phyloP scores from a whole-genome alignment of 2,797 vertebrate species.

The Malurus splendens region DNA sequence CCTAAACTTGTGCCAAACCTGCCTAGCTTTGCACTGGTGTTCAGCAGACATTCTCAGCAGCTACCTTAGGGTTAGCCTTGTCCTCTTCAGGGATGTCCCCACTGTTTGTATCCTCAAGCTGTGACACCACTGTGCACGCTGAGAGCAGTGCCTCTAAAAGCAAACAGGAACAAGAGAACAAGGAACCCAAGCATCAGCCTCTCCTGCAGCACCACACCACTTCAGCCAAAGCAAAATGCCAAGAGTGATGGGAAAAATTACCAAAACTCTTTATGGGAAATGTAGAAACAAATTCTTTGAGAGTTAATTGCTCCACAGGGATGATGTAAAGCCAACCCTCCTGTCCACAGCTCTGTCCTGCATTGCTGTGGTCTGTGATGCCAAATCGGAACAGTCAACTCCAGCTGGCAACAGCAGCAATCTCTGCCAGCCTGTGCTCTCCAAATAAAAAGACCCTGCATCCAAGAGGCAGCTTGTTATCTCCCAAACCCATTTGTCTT shows the following conservation, averaged over 20 bases:
- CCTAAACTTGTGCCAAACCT: background rate
- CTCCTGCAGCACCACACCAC: background rate
- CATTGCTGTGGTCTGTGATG: background rate
- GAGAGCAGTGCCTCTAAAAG: background rate
- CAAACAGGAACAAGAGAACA: background rate
- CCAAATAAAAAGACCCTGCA: background rate
- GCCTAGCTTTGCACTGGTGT: background rate
- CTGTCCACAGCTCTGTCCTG: background rate
- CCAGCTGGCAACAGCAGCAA: background rate
- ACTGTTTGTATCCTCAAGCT: background rate
- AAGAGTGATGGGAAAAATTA: background rate
- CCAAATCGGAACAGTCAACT: background rate
- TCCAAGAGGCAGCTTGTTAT: background rate
- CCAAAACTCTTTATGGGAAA: background rate
- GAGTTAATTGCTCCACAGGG: background rate
- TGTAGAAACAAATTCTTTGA: background rate
- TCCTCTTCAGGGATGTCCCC: background rate
- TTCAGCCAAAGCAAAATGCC: background rate
- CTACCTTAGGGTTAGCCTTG: background rate
- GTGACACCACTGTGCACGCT: fast-evolving
- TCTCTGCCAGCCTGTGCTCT: background rate
- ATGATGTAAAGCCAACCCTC: background rate
- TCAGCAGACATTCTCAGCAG: background rate
- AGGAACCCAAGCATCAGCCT: background rate
- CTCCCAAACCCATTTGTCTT: background rate